phyloP scores from a whole-genome alignment of 2,888 invertebrate genomes.

The Halocaridina rubra region DNA sequence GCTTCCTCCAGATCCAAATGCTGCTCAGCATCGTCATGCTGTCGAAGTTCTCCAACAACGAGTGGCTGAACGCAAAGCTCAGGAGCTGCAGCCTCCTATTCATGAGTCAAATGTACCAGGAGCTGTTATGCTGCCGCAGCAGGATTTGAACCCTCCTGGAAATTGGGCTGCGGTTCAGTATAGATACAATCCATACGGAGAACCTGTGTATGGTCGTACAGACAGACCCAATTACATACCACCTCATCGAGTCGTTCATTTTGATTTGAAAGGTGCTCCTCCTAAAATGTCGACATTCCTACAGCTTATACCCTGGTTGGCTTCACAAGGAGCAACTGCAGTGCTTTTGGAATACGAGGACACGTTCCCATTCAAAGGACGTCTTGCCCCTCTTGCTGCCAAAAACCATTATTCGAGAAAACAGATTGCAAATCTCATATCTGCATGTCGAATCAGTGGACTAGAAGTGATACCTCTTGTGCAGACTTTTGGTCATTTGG shows the following conservation, averaged over 20 bases:
- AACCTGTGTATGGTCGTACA: constrained; percentile 60
- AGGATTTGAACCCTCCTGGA: constrained; percentile 22
- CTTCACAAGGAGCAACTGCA: constrained; percentile 69
- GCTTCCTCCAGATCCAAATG: constrained; percentile 31
- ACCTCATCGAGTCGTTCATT: constrained; percentile 68
- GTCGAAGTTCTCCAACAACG: constrained; percentile 40
- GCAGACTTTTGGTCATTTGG: constrained; percentile 72
- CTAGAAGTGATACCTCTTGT: constrained; percentile 73
- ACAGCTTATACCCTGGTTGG: constrained; percentile 64
- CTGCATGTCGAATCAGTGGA: constrained; percentile 66
- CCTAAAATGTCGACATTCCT: constrained; percentile 69
- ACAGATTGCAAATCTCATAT: constrained; percentile 66
- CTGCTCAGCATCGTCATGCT: constrained; percentile 20
- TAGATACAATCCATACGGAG: constrained; percentile 60
- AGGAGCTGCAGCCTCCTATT: constrained; percentile 7
- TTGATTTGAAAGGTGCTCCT: constrained; percentile 73
- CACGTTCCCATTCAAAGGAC: constrained; percentile 73
- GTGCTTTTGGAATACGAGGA: constrained; percentile 76
- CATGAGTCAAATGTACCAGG: not conserved
- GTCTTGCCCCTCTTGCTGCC: constrained; percentile 68
- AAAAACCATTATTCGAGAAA: constrained; percentile 68
- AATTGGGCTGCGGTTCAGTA: constrained; percentile 54
- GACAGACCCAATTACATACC: constrained; percentile 63
- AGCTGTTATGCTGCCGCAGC: constrained; percentile 21
- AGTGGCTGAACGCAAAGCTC: constrained; percentile 24